A percentile compares a stretch with the other conserved stretches of the same genome.
Conservation (phyloP, 2,888 invertebrate genomes). For the Nasonovia ribisnigri region DNA sequence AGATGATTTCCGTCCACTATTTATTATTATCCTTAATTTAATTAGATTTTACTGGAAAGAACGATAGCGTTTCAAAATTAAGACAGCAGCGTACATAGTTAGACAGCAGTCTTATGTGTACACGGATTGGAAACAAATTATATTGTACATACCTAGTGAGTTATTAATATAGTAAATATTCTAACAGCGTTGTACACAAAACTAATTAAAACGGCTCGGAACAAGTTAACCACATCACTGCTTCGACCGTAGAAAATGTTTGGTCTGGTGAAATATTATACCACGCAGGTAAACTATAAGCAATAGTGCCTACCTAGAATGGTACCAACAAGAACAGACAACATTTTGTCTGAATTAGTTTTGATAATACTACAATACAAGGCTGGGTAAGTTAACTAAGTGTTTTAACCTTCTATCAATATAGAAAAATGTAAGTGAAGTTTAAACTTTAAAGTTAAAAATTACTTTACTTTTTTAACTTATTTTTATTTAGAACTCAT, state of each 20-base stretch:
- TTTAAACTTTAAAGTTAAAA: no score
- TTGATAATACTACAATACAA: background rate
- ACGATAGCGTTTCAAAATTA: background rate
- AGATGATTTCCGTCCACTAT: background rate
- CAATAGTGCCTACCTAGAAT: background rate
- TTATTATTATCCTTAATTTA: background rate
- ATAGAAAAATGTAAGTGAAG: no score
- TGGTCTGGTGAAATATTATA: background rate
- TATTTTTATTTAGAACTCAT: no score
- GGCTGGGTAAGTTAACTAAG: no score
- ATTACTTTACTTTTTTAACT: no score
- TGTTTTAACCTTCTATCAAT: no score
- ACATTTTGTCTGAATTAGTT: background rate
- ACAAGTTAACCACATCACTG: background rate
- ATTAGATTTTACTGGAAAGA: background rate
- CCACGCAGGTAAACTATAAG: background rate
- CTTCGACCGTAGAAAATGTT: background rate
- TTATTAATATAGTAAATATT: background rate
- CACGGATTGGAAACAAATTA: background rate
- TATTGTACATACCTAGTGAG: background rate
- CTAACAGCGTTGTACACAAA: background rate
- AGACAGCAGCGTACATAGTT: background rate
- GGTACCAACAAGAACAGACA: background rate
- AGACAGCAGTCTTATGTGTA: background rate
- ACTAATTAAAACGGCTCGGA: background rate